Conservation (phyloP, 1,140 invertebrate genomes). For the Batillaria attramentaria region DNA sequence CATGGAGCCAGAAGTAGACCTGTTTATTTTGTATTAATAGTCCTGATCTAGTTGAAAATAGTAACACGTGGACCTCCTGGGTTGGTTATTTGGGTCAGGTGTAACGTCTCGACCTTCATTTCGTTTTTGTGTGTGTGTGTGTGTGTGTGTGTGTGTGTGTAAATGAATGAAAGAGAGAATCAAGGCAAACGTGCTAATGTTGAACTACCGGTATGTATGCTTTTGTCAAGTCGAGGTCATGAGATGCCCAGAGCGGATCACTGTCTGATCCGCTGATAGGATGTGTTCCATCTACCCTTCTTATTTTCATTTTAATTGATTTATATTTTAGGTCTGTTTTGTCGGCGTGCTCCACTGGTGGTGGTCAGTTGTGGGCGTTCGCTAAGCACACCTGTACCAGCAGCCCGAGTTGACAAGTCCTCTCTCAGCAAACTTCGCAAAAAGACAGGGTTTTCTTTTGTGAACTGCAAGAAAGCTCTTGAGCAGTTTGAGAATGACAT, state of each 20-base stretch:
- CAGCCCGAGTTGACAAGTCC: too few species aligned
- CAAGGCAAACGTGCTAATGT: not conserved
- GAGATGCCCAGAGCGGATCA: too few species aligned
- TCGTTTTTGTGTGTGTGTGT: too few species aligned
- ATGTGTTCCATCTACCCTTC: too few species aligned
- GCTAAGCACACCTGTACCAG: conserved; percentile 37
- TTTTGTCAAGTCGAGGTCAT: not conserved
- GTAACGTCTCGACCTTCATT: not conserved
- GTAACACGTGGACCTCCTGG: too few species aligned
- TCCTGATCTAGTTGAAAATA: too few species aligned
- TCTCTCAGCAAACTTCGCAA: conserved; percentile 86
- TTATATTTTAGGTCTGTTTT: conserved; percentile 20
- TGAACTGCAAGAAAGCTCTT: conserved; percentile 95
- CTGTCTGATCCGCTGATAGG: too few species aligned
- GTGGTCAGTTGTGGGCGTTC: not conserved
- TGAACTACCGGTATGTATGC: not conserved
- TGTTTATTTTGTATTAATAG: too few species aligned
- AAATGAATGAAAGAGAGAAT: not conserved
- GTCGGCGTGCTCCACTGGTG: not conserved
- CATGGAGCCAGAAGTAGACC: too few species aligned
- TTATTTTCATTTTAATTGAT: not conserved
- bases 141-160: not conserved
- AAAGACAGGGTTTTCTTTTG: conserved; percentile 94
- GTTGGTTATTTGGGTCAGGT: not conserved
- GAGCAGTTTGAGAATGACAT: conserved; percentile 90